Evolutionary conservation across 2,797 vertebrate species (phyloP).

Genomic region (Myotis planiceps): DNA sequence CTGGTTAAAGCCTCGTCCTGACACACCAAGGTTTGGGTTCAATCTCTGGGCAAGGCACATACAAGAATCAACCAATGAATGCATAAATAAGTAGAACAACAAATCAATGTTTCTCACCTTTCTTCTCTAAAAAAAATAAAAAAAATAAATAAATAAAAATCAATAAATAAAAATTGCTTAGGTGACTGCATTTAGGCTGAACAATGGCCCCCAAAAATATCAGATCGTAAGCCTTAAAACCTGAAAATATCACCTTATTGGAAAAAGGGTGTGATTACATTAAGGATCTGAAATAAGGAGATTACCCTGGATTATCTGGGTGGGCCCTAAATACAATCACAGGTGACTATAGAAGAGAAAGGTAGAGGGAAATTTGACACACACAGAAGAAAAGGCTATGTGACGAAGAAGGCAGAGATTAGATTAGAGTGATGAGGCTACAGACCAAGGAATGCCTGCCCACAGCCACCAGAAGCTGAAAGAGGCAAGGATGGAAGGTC

Average conservation of each 20-base stretch:
- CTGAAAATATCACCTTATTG: background rate
- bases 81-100: background rate
- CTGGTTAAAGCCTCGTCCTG: background rate
- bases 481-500: background rate
- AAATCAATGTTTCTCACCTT: background rate
- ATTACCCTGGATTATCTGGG: background rate
- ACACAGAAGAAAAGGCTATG: background rate
- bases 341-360: background rate
- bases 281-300: background rate
- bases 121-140: background rate
- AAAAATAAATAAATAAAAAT: background rate
- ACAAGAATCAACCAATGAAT: background rate
- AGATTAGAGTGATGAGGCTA: too few species aligned
- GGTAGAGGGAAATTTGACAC: background rate
- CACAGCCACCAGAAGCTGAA: background rate
- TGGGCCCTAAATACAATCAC: background rate
- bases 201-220: background rate
- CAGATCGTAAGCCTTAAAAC: background rate
- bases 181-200: background rate
- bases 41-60: background rate
- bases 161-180: background rate
- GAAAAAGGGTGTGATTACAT: background rate
- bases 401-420: background rate
- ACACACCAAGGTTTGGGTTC: background rate
- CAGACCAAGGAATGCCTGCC: background rate